These are phyloP conservation scores for Mesochorus sp. DNA, from an alignment of 2,888 invertebrate genomes.

Conservation along the genomic window DNA sequence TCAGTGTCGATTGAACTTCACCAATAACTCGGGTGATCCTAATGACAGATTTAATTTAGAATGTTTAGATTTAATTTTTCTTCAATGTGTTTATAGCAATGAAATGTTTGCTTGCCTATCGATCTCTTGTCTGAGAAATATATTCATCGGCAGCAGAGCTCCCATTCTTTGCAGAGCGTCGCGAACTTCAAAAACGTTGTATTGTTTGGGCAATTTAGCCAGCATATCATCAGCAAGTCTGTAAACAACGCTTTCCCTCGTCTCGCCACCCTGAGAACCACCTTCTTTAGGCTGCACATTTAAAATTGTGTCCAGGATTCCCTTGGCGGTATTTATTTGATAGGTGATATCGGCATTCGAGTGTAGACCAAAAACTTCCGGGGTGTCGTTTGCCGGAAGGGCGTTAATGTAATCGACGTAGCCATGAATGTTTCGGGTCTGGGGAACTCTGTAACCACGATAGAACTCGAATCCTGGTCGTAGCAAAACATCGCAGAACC, in stretches of 20 bases:
- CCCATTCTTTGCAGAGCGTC: slow-evolving; percentile 96
- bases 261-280: slow-evolving; percentile 94
- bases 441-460: slow-evolving; percentile 95
- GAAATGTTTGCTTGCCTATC: slow-evolving; percentile 78
- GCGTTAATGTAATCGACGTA: slow-evolving; percentile 94
- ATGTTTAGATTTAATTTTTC: too few species aligned
- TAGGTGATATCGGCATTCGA: slow-evolving; percentile 98
- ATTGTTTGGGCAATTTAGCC: slow-evolving; percentile 92
- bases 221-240: slow-evolving; percentile 96
- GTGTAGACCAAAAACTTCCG: slow-evolving; percentile 98
- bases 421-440: slow-evolving; percentile 89
- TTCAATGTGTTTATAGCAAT: background rate
- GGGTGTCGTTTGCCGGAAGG: slow-evolving; percentile 93
- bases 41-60: slow-evolving; percentile 75
- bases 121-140: slow-evolving; percentile 91
- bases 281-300: slow-evolving; percentile 99
- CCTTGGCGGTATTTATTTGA: slow-evolving; percentile 97
- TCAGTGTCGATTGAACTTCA: slow-evolving; percentile 90
- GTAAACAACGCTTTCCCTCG: slow-evolving; percentile 95
- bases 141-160: slow-evolving; percentile 96
- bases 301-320: slow-evolving; percentile 95
- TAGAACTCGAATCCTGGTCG: slow-evolving; percentile 96
- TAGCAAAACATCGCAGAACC: slow-evolving; percentile 96
- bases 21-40: slow-evolving; percentile 94
- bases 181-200: slow-evolving; percentile 94